Base-by-base conservation (phyloP, 2,797 vertebrate genomes). In the Neostethus bicornis region DNA sequence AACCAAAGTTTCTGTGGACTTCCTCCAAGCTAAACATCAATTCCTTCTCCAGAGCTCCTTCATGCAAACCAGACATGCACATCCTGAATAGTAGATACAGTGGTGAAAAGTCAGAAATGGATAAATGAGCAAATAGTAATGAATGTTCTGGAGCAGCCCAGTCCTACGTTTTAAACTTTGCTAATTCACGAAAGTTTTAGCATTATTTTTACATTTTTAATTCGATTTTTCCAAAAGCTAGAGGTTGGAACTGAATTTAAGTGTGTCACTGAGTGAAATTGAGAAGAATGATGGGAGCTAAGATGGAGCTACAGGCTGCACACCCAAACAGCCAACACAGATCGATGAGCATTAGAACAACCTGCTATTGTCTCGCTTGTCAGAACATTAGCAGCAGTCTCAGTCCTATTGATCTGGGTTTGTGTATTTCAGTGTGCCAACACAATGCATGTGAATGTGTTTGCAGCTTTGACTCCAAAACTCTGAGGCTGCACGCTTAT, bases 331-430 rank as follows among this genome's bases (percentile, higher is more conserved):
- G n/a, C 31, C 51, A 61, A 62, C 35, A 55, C 28, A 55, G 68
- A 86, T 86, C 83, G 75, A 83, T 80, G 52, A 62, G 62, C 70
- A 70, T 73, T 44, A 65, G 50, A 64, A 70, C 63, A 70, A 60
- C 57, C 55, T 65, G 58, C 44, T 50, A 60, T 74, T 71, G 66
- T 68, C 56, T 72, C 6, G 16, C 55, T 70, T 65, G 56, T 70
- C 63, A 61, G 54, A 67, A 58, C 70, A 77, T 78, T 77, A 79
- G 55, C 66, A 75, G 53, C 51, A 52, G 61, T 51, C 44, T 61
- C 44, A 53, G 49, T 74, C 59, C 13, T 66, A 81, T 81, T 51
- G 59, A 83, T 86, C 42, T 48, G 53, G 60, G 29, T 35, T 56
- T 46, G 61, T 62, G 70, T 37, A 47, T 42, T 39, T 54, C 39